Conservation (phyloP, 2,797 vertebrate genomes). For the Tenualosa ilisha region DNA sequence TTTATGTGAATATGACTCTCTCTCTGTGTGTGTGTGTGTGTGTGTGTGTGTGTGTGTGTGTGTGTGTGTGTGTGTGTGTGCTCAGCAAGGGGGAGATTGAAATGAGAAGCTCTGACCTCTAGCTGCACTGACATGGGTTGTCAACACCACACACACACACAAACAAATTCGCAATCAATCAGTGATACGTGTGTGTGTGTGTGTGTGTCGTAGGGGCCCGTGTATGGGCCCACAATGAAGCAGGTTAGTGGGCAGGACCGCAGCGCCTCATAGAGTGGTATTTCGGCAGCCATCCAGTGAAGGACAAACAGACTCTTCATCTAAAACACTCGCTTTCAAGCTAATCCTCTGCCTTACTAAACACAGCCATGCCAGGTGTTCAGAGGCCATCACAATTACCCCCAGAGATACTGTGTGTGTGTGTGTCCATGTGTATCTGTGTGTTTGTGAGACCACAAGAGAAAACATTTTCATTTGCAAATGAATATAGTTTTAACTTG, state of each 20-base stretch:
- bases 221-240: constrained; percentile 53
- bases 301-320: constrained; percentile 50
- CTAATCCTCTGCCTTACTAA: constrained; percentile 45
- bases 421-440: background rate
- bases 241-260: constrained; percentile 49
- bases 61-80: constrained; percentile 47
- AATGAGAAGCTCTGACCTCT: constrained; percentile 74
- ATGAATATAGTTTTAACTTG: background rate
- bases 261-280: constrained; percentile 53
- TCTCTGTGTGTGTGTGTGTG: constrained; percentile 20
- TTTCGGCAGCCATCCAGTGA: constrained; percentile 48
- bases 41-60: constrained; percentile 35
- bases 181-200: constrained; percentile 24
- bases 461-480: background rate
- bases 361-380: constrained; percentile 47
- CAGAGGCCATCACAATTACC: constrained; percentile 12
- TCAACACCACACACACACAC: constrained; percentile 56
- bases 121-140: constrained; percentile 71
- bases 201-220: constrained; percentile 35
- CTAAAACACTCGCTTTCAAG: constrained; percentile 52
- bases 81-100: constrained; percentile 67
- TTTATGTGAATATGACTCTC: constrained; percentile 13
- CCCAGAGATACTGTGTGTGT: background rate
- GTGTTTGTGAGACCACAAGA: background rate
- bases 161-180: constrained; percentile 50